Conservation (phyloP, 92 coral and sea anemone genomes). For the Nematostella vectensis region DNA sequence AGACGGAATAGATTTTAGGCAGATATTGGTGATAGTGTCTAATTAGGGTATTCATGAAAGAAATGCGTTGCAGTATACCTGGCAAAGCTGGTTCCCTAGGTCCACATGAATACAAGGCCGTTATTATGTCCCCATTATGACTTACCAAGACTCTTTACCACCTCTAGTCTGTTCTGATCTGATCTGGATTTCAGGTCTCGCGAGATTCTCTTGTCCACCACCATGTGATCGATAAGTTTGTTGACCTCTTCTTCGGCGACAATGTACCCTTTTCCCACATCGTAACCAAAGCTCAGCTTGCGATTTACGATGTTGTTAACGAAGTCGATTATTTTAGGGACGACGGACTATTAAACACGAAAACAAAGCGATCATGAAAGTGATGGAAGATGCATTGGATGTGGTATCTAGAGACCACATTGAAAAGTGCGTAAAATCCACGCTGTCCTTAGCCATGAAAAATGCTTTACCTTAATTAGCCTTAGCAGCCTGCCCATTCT, state of each 20-base stretch:
- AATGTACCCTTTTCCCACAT: slow-evolving; percentile 93
- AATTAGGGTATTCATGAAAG: no score
- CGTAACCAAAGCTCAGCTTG: slow-evolving; percentile 92
- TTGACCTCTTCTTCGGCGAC: slow-evolving; percentile 96
- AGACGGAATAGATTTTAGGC: not conserved
- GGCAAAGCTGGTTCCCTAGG: no score
- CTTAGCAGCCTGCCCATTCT: slow-evolving; percentile 93
- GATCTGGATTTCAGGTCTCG: slow-evolving; percentile 82
- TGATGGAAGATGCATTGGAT: not conserved
- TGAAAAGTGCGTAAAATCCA: no score
- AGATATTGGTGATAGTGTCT: no score
- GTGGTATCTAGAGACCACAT: no score
- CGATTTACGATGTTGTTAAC: slow-evolving; percentile 81
- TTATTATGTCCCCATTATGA: no score
- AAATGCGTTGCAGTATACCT: no score
- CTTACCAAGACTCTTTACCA: slow-evolving; percentile 89
- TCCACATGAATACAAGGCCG: no score
- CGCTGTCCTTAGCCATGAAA: no score
- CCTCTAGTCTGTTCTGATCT: slow-evolving; percentile 82
- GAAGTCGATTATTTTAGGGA: slow-evolving; percentile 69
- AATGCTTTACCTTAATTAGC: slow-evolving; percentile 86
- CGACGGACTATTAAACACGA: slow-evolving; percentile 46
- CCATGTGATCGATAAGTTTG: slow-evolving; percentile 92
- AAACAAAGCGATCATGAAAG: not conserved
- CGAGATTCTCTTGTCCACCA: slow-evolving; percentile 87